Evolutionary conservation across 2,888 invertebrate species (phyloP), one percentile per base, ranked within the genome.

Genomic region (Agrotis clavis): DNA sequence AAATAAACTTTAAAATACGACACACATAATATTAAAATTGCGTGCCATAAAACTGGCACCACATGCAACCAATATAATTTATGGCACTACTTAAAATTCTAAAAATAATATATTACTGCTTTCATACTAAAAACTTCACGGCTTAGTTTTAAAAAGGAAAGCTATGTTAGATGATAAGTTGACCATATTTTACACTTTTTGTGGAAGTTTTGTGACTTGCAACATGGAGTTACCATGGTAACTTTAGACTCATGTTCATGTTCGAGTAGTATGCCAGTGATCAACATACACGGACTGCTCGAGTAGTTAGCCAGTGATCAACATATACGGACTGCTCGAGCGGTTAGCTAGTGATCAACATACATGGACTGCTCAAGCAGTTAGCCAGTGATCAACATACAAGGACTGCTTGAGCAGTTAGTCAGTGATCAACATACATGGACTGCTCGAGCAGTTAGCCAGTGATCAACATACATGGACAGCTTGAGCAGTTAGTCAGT

Each of bases 151-250:
- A 80, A 80, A 77, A 79, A 53, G 57, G 63, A 76, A 76, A 77
- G 57, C 48, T 66, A 25, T 11, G 30, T 41, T 48, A 45, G 21
- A 53, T 62, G 53, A 41, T 67, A 59, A 60, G 53, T 69, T 41
- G 54, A 69, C 67, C 67, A 41, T 61, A 59, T 81, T 78, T 71
- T 72, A 82, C 68, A 75, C 60, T 71, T 61, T 74, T 81, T 77
- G 70, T 79, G 56, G 35, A 16, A 9, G 9, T 21, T 68, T 74
- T 35, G 59, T 84, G 75, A 79, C 68, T 72, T 67, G 68, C 65
- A 66, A 65, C 72, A 65, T 13, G 0, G 0, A 47, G 69, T 81
- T 67, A 64, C 59, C 74, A 63, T 80, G 54, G 77, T 35, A 50
- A 72, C 76, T 74, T 75, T 74, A 30, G 30, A 67, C 30, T 30